A percentile compares a stretch with the other conserved stretches of the same genome.
phyloP scores from a whole-genome alignment of 2,113 vertebrate species.

The Hemiprocne comata region DNA sequence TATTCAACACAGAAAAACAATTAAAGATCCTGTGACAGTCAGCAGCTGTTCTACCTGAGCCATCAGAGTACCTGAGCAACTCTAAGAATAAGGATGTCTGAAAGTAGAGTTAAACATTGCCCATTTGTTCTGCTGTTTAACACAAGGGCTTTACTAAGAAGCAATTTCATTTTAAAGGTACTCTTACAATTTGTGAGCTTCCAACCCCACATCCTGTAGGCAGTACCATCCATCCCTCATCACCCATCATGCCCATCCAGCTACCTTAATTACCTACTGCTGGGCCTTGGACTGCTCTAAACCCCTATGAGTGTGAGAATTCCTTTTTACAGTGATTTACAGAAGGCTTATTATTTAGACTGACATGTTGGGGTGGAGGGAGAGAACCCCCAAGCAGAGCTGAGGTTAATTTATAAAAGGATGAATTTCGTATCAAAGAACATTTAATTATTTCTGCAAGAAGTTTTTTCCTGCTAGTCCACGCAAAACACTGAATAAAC shows the following conservation, averaged over 20 bases:
- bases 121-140: background rate
- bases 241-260: background rate
- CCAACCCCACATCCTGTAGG: background rate
- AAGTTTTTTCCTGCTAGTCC: background rate
- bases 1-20: slow-evolving; percentile 79
- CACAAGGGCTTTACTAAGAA: background rate
- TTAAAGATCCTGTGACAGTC: slow-evolving; percentile 71
- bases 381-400: background rate
- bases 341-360: slow-evolving; percentile 19
- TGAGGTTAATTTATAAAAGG: slow-evolving; percentile 1
- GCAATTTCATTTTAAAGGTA: background rate
- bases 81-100: background rate
- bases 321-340: slow-evolving; percentile 12
- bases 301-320: background rate
- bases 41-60: background rate
- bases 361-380: background rate
- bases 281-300: background rate
- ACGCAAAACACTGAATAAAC: background rate
- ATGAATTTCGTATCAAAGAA: slow-evolving; percentile 7
- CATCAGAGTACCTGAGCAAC: background rate
- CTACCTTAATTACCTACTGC: background rate
- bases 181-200: background rate
- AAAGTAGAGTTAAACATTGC: background rate
- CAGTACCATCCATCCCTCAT: background rate
- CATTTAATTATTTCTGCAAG: slow-evolving; percentile 7